Conservation (phyloP, 2,797 vertebrate genomes). For the Labeo calbasu region DNA sequence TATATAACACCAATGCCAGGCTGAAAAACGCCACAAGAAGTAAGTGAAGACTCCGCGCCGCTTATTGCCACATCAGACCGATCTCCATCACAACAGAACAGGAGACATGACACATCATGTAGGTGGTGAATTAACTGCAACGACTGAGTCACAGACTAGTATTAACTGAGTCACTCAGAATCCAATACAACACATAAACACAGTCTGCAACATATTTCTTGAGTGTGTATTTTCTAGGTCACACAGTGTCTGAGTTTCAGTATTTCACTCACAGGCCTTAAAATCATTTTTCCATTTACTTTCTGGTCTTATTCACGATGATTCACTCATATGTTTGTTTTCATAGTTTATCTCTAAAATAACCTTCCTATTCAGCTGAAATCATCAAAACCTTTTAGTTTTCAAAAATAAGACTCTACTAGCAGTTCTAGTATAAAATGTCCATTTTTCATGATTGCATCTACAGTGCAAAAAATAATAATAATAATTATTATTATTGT, state of each 20-base stretch:
- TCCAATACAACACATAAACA: background rate
- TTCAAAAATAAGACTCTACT: background rate
- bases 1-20: slow-evolving; percentile 30
- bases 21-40: background rate
- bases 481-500: no score
- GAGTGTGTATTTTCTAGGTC: background rate
- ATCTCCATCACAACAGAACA: background rate
- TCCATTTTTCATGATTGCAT: background rate
- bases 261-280: background rate
- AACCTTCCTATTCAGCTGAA: background rate
- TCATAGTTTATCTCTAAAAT: background rate
- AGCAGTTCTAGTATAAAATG: background rate
- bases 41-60: background rate
- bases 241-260: background rate
- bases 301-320: background rate
- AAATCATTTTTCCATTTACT: background rate
- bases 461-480: background rate
- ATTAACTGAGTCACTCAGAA: background rate
- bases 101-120: background rate
- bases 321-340: background rate
- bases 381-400: background rate
- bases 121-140: background rate
- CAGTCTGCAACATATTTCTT: background rate
- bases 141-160: background rate
- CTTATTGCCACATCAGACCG: background rate